Evolutionary conservation across 2,888 invertebrate genomes (phyloP).

Genomic region (Drosophila merina): DNA sequence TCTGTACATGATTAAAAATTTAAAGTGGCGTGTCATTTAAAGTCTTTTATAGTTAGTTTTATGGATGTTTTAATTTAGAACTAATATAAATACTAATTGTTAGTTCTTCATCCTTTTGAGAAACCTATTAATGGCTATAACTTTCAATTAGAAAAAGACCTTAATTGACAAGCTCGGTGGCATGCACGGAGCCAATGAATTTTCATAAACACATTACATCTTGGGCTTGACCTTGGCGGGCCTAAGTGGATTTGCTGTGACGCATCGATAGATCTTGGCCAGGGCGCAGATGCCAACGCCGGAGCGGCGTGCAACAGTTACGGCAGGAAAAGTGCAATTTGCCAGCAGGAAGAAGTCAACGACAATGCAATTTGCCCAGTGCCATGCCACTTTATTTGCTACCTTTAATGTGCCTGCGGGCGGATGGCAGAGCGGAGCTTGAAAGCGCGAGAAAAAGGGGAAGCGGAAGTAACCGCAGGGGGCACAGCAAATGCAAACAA

Average conservation of each 20-base stretch:
- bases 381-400: slow-evolving; percentile 50
- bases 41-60: background rate
- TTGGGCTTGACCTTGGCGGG: slow-evolving; percentile 37
- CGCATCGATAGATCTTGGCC: slow-evolving; percentile 27
- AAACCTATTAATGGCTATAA: background rate
- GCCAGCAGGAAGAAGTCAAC: slow-evolving; percentile 60
- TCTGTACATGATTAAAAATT: background rate
- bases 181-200: slow-evolving; percentile 24
- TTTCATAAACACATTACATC: slow-evolving; percentile 27
- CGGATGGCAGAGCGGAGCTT: slow-evolving; percentile 45
- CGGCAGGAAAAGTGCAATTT: slow-evolving; percentile 68
- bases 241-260: slow-evolving; percentile 34
- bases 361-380: slow-evolving; percentile 59
- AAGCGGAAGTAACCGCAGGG: slow-evolving; percentile 29
- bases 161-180: background rate
- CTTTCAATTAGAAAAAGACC: background rate
- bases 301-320: slow-evolving; percentile 22
- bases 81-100: too few relatives aligned
- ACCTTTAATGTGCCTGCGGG: slow-evolving; percentile 45
- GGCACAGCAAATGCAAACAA: slow-evolving; percentile 31
- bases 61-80: too few relatives aligned
- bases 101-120: background rate
- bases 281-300: slow-evolving; percentile 6
- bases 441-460: slow-evolving; percentile 14
- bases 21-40: background rate